phyloP scores from a whole-genome alignment of 2,797 vertebrate species.

The Bradypodion ventrale region DNA sequence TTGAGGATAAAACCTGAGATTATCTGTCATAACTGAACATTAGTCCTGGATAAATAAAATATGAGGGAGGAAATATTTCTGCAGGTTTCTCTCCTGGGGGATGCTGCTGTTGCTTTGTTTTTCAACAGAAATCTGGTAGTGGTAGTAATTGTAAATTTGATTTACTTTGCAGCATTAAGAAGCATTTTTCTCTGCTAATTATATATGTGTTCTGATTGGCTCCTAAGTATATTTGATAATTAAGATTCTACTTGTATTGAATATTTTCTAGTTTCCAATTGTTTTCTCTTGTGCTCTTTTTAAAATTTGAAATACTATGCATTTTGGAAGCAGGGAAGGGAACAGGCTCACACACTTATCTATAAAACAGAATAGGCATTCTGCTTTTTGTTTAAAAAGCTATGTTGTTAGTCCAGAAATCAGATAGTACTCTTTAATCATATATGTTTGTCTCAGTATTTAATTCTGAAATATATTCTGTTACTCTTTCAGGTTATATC shows the following conservation, averaged over 20 bases:
- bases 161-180: background rate
- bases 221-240: background rate
- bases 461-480: constrained; percentile 20
- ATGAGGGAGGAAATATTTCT: background rate
- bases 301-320: background rate
- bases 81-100: too few species aligned
- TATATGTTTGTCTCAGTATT: background rate
- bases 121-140: background rate
- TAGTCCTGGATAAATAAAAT: background rate
- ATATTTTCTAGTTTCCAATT: background rate
- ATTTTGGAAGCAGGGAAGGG: background rate
- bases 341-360: background rate
- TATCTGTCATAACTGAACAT: background rate
- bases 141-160: background rate
- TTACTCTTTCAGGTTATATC: constrained; percentile 86
- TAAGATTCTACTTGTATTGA: background rate
- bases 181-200: background rate
- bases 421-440: background rate
- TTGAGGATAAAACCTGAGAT: background rate
- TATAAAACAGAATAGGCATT: background rate
- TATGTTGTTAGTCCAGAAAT: background rate
- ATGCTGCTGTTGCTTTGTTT: background rate
- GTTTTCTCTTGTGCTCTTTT: background rate
- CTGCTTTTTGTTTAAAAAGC: background rate
- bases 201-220: background rate